These are phyloP conservation scores for Hippopotamus amphibius DNA, from an alignment of 2,113 vertebrate species.

Conservation along the genomic window DNA sequence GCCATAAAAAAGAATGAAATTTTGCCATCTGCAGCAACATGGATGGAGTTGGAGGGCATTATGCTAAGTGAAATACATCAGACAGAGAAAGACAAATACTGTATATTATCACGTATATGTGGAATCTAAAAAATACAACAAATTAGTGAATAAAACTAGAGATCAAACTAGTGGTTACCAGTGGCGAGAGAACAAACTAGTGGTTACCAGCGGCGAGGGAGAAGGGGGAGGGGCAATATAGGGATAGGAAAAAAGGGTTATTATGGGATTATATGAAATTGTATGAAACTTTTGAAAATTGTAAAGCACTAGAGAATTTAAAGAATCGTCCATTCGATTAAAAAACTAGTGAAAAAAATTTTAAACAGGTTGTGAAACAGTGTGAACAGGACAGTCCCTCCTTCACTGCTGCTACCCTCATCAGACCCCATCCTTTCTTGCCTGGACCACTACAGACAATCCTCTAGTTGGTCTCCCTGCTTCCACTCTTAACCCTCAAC, in stretches of 20 bases:
- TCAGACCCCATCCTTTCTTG: not conserved
- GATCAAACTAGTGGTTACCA: not conserved
- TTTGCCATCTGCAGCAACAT: not conserved
- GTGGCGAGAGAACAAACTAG: not conserved
- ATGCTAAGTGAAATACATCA: not conserved
- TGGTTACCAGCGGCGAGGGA: not conserved
- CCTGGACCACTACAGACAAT: not conserved
- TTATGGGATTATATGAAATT: not conserved
- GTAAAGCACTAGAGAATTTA: not conserved
- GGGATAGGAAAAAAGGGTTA: not conserved
- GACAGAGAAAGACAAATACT: not conserved
- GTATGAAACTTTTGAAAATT: not conserved
- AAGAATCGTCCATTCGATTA: not conserved
- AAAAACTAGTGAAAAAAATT: not conserved
- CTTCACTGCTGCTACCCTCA: accelerated
- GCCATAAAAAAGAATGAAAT: not conserved
- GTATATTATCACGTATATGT: not conserved
- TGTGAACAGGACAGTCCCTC: accelerated
- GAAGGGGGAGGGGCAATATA: not conserved
- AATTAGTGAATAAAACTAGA: not conserved
- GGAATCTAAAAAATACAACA: not conserved
- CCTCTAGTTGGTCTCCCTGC: not conserved
- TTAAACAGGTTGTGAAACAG: not conserved
- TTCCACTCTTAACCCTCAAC: not conserved
- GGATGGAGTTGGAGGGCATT: not conserved